These are phyloP conservation scores for Odiellus spinosus DNA, from an alignment of 2,888 invertebrate genomes.

Conservation along the genomic window DNA sequence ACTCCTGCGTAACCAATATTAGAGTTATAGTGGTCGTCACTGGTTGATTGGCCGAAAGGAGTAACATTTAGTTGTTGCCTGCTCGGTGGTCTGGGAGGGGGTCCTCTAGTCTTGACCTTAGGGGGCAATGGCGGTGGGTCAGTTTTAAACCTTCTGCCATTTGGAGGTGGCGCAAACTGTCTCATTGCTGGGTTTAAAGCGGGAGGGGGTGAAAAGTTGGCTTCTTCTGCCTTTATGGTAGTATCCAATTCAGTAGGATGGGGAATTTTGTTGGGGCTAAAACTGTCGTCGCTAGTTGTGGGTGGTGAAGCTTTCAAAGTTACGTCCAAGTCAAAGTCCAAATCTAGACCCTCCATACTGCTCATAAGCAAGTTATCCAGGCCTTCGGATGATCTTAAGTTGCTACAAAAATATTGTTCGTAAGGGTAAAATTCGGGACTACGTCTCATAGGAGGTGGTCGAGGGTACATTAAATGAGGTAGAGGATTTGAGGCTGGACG, in stretches of 20 bases:
- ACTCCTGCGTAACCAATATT: neutral
- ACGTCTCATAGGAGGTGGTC: conserved; percentile 6
- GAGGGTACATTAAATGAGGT: conserved; percentile 14
- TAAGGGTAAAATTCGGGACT: conserved; percentile 4
- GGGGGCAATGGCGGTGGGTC: conserved; percentile 54
- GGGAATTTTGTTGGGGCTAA: conserved; percentile 6
- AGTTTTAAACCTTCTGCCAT: conserved; percentile 9
- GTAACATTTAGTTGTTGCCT: conserved; percentile 10
- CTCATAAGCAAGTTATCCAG: conserved; percentile 11
- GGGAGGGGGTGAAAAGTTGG: conserved; percentile 3
- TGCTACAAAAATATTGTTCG: too few species aligned
- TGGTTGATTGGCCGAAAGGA: conserved; percentile 13
- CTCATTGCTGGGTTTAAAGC: neutral
- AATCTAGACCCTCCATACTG: conserved; percentile 11
- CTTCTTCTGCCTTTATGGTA: conserved; percentile 9
- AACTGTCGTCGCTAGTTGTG: conserved; percentile 10
- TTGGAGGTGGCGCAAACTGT: conserved; percentile 2
- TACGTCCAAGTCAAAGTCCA: conserved; percentile 14
- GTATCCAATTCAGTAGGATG: conserved; percentile 5
- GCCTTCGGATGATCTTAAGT: conserved; percentile 5
- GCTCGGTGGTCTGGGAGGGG: conserved; percentile 16
- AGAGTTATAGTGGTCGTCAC: conserved; percentile 11
- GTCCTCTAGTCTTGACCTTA: conserved; percentile 37
- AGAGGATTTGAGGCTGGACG: conserved; percentile 8
- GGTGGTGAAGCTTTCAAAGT: conserved; percentile 8